Conservation (phyloP, 2,888 invertebrate species). For the Drosophila borborema region DNA sequence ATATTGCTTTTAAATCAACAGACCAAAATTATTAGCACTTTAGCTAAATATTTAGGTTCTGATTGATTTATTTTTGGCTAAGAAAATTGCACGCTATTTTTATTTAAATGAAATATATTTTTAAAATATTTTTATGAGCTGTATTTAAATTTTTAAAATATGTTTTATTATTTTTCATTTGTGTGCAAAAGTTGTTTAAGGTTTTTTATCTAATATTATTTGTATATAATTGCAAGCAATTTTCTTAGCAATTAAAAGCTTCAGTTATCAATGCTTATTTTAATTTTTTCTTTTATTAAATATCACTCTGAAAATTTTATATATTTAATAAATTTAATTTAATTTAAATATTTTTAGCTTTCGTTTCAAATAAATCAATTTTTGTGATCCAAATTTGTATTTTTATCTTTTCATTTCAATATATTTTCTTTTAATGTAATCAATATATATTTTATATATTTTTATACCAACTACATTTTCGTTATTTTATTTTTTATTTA, state of each 20-base stretch:
- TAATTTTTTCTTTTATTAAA: not conserved
- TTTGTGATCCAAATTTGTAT: too few relatives aligned
- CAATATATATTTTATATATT: not conserved
- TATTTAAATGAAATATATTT: too few relatives aligned
- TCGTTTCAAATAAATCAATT: too few relatives aligned
- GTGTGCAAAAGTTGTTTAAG: not conserved
- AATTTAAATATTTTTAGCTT: not conserved
- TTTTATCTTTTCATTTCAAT: not conserved
- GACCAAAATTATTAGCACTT: conserved; percentile 3
- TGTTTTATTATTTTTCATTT: not conserved
- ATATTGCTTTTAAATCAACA: conserved; percentile 12
- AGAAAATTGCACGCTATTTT: conserved; percentile 28
- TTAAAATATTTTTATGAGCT: not conserved
- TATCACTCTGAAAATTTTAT: not conserved
- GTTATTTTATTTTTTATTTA: not conserved
- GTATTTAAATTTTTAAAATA: too few relatives aligned
- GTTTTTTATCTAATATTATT: not conserved
- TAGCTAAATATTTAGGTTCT: not conserved
- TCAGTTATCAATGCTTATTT: conserved; percentile 24
- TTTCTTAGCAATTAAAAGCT: conserved; percentile 24
- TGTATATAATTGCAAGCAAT: conserved; percentile 24
- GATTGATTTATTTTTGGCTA: not conserved
- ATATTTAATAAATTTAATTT: not conserved
- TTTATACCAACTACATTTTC: too few relatives aligned
- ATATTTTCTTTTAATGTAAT: not conserved